A percentile compares a stretch with the other conserved stretches of the same genome.
Conservation (phyloP, 2,888 invertebrate genomes). For the Platycheirus albimanus region DNA sequence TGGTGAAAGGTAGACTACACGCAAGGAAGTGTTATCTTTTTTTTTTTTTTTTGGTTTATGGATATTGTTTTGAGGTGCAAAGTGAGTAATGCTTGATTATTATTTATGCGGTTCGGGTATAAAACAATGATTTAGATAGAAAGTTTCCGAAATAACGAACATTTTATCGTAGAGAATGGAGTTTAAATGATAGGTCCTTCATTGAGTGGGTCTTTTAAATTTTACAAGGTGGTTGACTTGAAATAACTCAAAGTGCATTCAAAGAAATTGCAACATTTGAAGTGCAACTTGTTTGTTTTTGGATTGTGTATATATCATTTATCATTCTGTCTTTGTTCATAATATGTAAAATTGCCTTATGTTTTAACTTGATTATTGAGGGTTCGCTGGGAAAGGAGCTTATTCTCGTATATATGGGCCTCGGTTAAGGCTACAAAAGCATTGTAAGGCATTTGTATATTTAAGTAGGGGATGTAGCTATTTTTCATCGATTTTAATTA, state of each 20-base stretch:
- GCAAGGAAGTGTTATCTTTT: conserved; percentile 44
- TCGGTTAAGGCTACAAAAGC: too few relatives aligned
- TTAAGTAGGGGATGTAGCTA: too few relatives aligned
- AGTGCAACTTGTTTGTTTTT: conserved; percentile 13
- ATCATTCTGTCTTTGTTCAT: too few relatives aligned
- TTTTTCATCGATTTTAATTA: too few relatives aligned
- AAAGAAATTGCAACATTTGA: not conserved
- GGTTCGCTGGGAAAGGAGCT: too few relatives aligned
- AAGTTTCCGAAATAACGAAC: conserved; percentile 3
- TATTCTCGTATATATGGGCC: too few relatives aligned
- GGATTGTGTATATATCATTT: too few relatives aligned
- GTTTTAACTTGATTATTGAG: too few relatives aligned
- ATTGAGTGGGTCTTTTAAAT: not conserved
- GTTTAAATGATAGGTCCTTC: not conserved
- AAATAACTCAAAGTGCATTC: not conserved
- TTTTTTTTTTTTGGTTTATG: conserved; percentile 24
- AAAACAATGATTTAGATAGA: conserved; percentile 16
- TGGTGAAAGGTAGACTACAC: conserved; percentile 34
- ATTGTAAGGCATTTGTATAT: too few relatives aligned
- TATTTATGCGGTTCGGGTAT: conserved; percentile 13
- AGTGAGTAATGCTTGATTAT: conserved; percentile 32
- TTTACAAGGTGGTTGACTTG: not conserved
- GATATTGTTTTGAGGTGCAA: conserved; percentile 38
- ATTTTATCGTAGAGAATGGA: not conserved
- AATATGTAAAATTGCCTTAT: too few relatives aligned